Evolutionary conservation across 2,797 vertebrate species (phyloP).

Genomic region (Myripristis jacobus): DNA sequence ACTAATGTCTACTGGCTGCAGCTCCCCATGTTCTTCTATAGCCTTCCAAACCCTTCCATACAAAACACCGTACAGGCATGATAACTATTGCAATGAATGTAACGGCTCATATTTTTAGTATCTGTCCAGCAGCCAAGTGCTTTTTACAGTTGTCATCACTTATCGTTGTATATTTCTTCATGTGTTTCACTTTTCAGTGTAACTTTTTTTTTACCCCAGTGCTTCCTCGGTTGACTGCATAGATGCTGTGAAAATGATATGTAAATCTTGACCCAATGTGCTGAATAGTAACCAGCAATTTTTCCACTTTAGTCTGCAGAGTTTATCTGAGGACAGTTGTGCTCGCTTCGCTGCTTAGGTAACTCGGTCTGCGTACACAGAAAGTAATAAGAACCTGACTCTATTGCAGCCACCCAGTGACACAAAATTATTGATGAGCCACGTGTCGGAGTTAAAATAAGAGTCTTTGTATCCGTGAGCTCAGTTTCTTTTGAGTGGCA

Average conservation of each 20-base stretch:
- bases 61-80: no score
- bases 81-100: no score
- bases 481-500: not conserved
- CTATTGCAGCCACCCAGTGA: slow-evolving; percentile 4
- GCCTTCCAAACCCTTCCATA: no score
- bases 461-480: not conserved
- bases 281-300: not conserved
- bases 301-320: not conserved
- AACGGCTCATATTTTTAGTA: no score
- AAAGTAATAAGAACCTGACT: slow-evolving; percentile 23
- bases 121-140: no score
- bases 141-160: no score
- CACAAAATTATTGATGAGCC: slow-evolving; percentile 49
- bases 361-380: slow-evolving; percentile 11
- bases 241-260: not conserved
- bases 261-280: not conserved
- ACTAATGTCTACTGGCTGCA: no score
- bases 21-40: no score
- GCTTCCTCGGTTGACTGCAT: not conserved
- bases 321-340: slow-evolving; percentile 23
- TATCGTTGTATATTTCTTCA: no score
- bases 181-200: no score
- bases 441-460: not conserved
- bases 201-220: no score
- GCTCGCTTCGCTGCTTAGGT: slow-evolving; percentile 11